Evolutionary conservation across 2,797 vertebrate genomes (phyloP).

Genomic region (Pelobates cultripes): DNA sequence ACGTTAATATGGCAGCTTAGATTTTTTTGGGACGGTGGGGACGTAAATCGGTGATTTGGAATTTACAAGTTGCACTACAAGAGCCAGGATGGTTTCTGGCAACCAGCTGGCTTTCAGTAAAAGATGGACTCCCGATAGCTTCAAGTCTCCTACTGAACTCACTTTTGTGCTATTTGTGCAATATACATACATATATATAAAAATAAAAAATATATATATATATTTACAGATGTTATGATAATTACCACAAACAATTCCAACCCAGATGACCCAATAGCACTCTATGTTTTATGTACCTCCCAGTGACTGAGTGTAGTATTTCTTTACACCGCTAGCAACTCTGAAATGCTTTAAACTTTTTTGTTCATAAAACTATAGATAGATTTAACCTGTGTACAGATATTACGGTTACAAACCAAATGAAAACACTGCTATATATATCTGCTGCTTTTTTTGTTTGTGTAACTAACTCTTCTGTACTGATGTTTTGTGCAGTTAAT

Average conservation of each 20-base stretch:
- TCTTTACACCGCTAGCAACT: conserved; percentile 72
- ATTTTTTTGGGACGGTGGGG: conserved; percentile 3
- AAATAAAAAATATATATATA: conserved; percentile 23
- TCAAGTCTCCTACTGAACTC: conserved; percentile 61
- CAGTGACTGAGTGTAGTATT: conserved; percentile 72
- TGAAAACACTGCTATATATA: conserved; percentile 61
- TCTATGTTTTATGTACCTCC: conserved; percentile 48
- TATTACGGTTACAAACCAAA: conserved; percentile 69
- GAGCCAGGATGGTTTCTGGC: conserved; percentile 66
- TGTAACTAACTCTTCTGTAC: conserved; percentile 86
- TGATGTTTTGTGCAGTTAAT: conserved; percentile 88
- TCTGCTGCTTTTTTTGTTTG: conserved; percentile 85
- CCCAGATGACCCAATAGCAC: conserved; percentile 47
- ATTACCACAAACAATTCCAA: conserved; percentile 75
- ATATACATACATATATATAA: conserved; percentile 69
- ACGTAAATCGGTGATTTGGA: conserved; percentile 1
- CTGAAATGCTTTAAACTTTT: conserved; percentile 66
- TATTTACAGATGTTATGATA: conserved; percentile 71
- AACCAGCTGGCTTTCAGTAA: conserved; percentile 59
- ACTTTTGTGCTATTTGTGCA: conserved; percentile 76
- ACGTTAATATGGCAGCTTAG: conserved; percentile 33
- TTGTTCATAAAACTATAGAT: conserved; percentile 74
- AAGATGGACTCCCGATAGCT: conserved; percentile 51
- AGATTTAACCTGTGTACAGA: conserved; percentile 76
- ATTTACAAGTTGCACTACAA: conserved; percentile 67